A percentile compares a stretch with the other conserved stretches of the same genome.
phyloP scores from a whole-genome alignment of 2,113 vertebrate species.

The Ochotona princeps region DNA sequence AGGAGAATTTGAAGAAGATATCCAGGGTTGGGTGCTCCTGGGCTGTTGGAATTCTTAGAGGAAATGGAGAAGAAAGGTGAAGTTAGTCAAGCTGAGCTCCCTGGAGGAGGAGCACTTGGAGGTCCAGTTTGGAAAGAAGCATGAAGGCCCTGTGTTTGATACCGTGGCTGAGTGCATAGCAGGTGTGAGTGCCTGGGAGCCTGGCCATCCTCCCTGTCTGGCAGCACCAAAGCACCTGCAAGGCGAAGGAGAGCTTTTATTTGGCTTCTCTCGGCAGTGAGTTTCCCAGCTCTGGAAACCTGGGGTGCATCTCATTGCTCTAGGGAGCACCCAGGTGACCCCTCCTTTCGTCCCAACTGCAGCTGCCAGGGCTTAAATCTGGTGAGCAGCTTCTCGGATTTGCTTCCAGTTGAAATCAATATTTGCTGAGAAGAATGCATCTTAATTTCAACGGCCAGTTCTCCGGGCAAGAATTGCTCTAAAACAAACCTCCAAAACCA shows the following conservation, averaged over 20 bases:
- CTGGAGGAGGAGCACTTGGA: not conserved
- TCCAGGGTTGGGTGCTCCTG: accelerated
- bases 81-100: not conserved
- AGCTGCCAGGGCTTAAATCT: constrained; percentile 62
- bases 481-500: constrained; percentile 76
- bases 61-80: not conserved
- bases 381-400: constrained; percentile 68
- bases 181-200: accelerated
- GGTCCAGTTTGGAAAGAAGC: not conserved
- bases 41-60: not conserved
- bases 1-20: not conserved
- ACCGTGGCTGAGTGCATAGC: accelerated
- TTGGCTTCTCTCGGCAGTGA: not conserved
- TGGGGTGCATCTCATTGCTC: not conserved
- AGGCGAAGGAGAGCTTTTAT: not conserved
- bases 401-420: constrained; percentile 79
- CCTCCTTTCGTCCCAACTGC: not conserved
- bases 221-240: accelerated
- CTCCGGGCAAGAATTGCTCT: constrained; percentile 70
- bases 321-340: constrained; percentile 20
- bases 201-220: not conserved
- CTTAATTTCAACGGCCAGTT: constrained; percentile 78
- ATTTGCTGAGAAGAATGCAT: constrained; percentile 81
- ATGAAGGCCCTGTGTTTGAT: not conserved
- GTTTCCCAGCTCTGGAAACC: not conserved